phyloP scores from a whole-genome alignment of 2,888 invertebrate genomes.

The Prosopocoilus inquinatus region DNA sequence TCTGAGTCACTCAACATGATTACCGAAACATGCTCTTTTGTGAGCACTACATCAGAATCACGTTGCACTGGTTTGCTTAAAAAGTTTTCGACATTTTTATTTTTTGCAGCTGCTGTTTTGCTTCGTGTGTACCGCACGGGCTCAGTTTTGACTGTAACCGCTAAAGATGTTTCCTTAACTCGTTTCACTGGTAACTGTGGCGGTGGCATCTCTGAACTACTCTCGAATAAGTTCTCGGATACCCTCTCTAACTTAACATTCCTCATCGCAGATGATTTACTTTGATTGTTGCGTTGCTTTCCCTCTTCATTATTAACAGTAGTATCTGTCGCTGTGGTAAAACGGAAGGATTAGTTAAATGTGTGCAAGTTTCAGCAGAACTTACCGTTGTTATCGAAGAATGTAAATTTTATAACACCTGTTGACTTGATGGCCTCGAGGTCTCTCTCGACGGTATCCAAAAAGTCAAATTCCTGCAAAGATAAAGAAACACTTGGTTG shows the following conservation, averaged over 20 bases:
- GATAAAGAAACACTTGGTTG: too few species aligned
- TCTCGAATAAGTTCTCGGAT: not conserved
- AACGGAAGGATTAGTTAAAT: too few species aligned
- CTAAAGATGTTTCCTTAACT: not conserved
- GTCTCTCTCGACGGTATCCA: too few species aligned
- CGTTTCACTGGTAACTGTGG: constrained; percentile 9
- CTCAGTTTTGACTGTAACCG: not conserved
- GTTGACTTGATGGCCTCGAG: too few species aligned
- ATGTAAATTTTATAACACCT: too few species aligned
- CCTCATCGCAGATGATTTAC: too few species aligned
- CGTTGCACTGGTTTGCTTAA: constrained; percentile 1
- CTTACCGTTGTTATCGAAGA: too few species aligned
- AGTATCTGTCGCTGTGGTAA: too few species aligned
- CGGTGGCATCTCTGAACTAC: constrained; percentile 9
- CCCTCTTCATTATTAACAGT: too few species aligned
- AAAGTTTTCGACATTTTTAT: not conserved
- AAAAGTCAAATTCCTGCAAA: too few species aligned
- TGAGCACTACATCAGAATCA: constrained; percentile 37
- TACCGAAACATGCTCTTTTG: constrained; percentile 29
- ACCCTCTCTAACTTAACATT: not conserved
- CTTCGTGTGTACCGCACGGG: constrained; percentile 5
- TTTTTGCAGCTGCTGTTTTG: not conserved
- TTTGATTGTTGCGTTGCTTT: too few species aligned
- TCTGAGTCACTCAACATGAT: constrained; percentile 33
- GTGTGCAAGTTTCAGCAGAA: too few species aligned